phyloP scores from a whole-genome alignment of 1,140 invertebrate species.

The Hypothenemus hampei region DNA sequence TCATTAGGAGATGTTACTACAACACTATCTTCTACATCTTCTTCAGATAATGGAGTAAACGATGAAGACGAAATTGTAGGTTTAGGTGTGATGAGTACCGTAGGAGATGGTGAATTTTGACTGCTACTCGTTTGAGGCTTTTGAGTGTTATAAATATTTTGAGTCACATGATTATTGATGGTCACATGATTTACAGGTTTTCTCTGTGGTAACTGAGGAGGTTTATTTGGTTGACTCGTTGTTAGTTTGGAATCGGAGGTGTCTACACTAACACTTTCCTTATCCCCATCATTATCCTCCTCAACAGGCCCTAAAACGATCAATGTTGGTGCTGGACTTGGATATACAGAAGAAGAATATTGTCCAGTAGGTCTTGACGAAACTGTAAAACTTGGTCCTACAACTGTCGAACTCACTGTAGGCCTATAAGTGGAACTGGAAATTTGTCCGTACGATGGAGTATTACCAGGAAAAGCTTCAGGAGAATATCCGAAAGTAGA shows the following conservation, averaged over 20 bases:
- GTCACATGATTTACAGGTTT: constrained; percentile 48
- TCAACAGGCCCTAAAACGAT: constrained; percentile 60
- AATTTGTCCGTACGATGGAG: constrained; percentile 55
- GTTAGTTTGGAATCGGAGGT: background rate
- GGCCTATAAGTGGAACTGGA: constrained; percentile 45
- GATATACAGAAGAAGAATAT: constrained; percentile 33
- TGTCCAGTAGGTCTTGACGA: constrained; percentile 28
- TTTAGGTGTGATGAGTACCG: constrained; percentile 57
- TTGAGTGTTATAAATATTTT: constrained; percentile 46
- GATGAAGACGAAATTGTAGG: constrained; percentile 49
- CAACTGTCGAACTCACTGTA: constrained; percentile 29
- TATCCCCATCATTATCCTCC: constrained; percentile 23
- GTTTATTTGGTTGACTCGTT: constrained; percentile 25
- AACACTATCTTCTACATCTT: constrained; percentile 25
- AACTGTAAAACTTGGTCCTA: constrained; percentile 33
- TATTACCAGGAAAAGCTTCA: constrained; percentile 30
- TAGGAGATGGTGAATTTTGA: constrained; percentile 48
- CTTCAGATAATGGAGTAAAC: constrained; percentile 31
- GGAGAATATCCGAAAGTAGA: constrained; percentile 35
- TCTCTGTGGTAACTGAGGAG: constrained; percentile 41
- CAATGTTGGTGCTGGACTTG: constrained; percentile 63
- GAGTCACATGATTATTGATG: constrained; percentile 54
- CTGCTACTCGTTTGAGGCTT: constrained; percentile 22
- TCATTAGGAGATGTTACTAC: constrained; percentile 56
- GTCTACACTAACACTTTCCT: constrained; percentile 3